A percentile compares a stretch with the other conserved stretches of the same genome.
Evolutionary conservation across 2,888 invertebrate genomes (phyloP).

Genomic region (Cephus pygmeus): DNA sequence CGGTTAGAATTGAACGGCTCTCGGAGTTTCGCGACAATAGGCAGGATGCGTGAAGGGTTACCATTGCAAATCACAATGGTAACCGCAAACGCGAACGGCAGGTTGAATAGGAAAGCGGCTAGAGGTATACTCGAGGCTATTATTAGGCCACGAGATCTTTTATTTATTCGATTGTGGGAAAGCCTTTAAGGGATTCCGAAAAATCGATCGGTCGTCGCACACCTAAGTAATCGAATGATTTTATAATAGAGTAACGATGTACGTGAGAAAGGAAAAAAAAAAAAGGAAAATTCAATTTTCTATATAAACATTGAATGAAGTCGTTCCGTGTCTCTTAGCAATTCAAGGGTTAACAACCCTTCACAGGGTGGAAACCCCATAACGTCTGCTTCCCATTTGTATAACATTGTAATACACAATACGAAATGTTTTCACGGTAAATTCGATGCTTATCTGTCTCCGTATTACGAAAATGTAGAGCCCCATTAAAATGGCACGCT

Average conservation of each 20-base stretch:
- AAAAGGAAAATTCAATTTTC: background rate
- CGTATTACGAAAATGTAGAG: background rate
- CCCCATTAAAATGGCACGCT: background rate
- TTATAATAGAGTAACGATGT: background rate
- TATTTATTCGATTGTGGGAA: conserved; percentile 16
- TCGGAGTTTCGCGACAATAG: conserved; percentile 49
- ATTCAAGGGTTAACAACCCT: background rate
- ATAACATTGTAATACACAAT: background rate
- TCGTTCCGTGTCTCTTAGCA: background rate
- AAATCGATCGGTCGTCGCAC: background rate
- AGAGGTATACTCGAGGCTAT: conserved; percentile 32
- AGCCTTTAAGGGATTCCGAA: background rate
- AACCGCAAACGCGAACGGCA: conserved; percentile 59
- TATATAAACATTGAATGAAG: background rate
- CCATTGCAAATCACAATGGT: conserved; percentile 61
- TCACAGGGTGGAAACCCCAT: background rate
- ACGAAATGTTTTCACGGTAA: conserved; percentile 22
- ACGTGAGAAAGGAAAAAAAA: background rate
- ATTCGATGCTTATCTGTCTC: conserved; percentile 46
- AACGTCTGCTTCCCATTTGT: background rate
- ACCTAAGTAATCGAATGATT: background rate
- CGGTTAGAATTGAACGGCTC: conserved; percentile 22
- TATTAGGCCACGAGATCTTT: conserved; percentile 10
- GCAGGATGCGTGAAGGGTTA: conserved; percentile 62
- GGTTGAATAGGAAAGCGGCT: conserved; percentile 51